Evolutionary conservation across 1,140 invertebrate genomes (phyloP), one percentile per base, ranked within the genome.

Genomic region (Leptopilina boulardi): DNA sequence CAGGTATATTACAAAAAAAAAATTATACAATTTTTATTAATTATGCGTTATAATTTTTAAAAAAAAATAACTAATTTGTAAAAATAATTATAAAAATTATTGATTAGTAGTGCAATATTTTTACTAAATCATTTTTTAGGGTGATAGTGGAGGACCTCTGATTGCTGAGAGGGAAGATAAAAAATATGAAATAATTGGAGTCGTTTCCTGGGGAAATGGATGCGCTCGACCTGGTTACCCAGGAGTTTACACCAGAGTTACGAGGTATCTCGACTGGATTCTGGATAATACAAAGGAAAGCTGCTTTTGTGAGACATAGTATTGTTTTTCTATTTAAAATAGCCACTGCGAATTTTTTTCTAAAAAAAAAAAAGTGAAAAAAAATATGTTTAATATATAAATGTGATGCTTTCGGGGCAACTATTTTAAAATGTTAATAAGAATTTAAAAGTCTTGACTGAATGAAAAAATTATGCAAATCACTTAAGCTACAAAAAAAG

Each of bases 71-170:
- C n/a, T n/a, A n/a, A n/a, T n/a, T n/a, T n/a, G n/a, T n/a, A n/a
- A n/a, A n/a, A n/a, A n/a, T n/a, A n/a, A n/a, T n/a, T n/a, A n/a
- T n/a, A n/a, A n/a, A n/a, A n/a, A n/a, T n/a, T n/a, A n/a, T n/a
- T n/a, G n/a, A n/a, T n/a, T n/a, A n/a, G n/a, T n/a, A n/a, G n/a
- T n/a, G 19, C 18, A 54, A 21, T 19, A 19, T 2, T 54, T 19
- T 54, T 19, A 54, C 9, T 56, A 71, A 70, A 42, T 30, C n/a
- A 23, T 74, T 78, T n/a, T 72, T 73, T 87, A 97, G 95, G 97
- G 97, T 19, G 97, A 98, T 88, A 97, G 96, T 83, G 97, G 97
- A 75, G 97, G 97, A n/a, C 97, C 97, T 3, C 88, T 98, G 15
- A 93, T 97, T 9, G 91, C 94, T 0, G 92, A 94, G 88, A 92